These are phyloP conservation scores for Ptychochromis oligacanthus DNA, from an alignment of 2,113 vertebrate genomes.

Conservation along the genomic window DNA sequence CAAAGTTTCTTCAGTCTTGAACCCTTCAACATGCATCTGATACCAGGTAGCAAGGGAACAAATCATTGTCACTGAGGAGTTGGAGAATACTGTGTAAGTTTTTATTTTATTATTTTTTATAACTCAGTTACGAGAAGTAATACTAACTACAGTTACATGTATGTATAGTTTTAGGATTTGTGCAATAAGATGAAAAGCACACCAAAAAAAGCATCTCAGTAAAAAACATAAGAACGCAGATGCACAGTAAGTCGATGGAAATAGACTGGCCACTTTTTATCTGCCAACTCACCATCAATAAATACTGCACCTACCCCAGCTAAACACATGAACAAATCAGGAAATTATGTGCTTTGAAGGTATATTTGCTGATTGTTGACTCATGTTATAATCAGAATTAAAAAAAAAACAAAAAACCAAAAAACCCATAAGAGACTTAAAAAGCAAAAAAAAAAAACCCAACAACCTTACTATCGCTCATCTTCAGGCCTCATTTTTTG, in stretches of 20 bases:
- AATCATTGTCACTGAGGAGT: constrained; percentile 17
- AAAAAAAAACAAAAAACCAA: neutral
- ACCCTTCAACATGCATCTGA: constrained; percentile 51
- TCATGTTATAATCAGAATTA: constrained; percentile 50
- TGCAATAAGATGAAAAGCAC: neutral
- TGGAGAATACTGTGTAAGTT: neutral
- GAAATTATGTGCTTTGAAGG: constrained; percentile 55
- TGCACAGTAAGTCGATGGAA: neutral
- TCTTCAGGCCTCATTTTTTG: constrained; percentile 29
- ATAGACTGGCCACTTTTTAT: constrained; percentile 18
- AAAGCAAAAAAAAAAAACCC: neutral
- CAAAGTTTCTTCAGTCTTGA: constrained; percentile 55
- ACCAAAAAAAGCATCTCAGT: neutral
- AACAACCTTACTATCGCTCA: constrained; percentile 28
- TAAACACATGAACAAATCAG: constrained; percentile 64
- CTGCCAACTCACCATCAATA: constrained; percentile 45
- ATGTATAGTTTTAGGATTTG: neutral
- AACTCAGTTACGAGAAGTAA: neutral
- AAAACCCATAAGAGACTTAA: constrained; percentile 30
- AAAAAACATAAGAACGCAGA: neutral
- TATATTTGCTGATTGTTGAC: constrained; percentile 67
- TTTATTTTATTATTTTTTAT: neutral
- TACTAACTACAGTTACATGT: neutral
- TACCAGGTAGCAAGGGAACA: constrained; percentile 35
- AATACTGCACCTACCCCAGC: constrained; percentile 13